These are phyloP conservation scores for Xenopus borealis DNA, from an alignment of 2,113 vertebrate species.

Conservation along the genomic window DNA sequence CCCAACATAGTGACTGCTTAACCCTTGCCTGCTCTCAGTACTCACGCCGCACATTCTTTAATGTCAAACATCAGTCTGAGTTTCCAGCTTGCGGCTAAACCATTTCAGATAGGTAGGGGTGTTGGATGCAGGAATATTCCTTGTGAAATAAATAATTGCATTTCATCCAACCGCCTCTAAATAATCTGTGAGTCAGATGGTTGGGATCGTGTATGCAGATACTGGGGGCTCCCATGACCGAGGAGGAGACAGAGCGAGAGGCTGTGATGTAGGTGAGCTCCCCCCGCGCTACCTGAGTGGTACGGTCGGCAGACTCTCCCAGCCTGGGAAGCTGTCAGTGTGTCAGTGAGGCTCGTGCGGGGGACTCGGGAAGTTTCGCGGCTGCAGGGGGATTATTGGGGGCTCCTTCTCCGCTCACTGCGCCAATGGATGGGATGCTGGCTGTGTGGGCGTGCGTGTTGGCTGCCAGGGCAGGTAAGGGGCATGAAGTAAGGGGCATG, in stretches of 20 bases:
- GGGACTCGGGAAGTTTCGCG: neutral
- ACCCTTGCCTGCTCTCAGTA: neutral
- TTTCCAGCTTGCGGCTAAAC: slow-evolving; percentile 9
- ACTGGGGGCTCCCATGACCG: neutral
- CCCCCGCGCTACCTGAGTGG: slow-evolving; percentile 2
- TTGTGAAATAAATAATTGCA: neutral
- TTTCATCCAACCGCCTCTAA: neutral
- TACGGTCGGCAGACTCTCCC: slow-evolving; percentile 15
- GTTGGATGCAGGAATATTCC: neutral
- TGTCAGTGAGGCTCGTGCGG: neutral
- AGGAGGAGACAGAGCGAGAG: neutral
- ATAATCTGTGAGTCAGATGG: neutral
- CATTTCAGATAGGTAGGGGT: neutral
- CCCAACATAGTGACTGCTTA: neutral
- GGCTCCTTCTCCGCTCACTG: slow-evolving; percentile 37
- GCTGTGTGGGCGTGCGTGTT: slow-evolving; percentile 69
- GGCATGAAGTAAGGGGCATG: neutral
- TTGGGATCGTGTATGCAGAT: neutral
- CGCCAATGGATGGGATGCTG: slow-evolving; percentile 72
- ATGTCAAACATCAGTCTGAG: slow-evolving; percentile 1
- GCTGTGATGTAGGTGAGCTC: neutral
- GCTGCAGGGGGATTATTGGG: slow-evolving; percentile 22
- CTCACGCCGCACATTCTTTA: no score
- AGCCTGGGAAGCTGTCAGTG: slow-evolving; percentile 30
- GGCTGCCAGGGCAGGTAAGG: slow-evolving; percentile 50